Percentiles rank a stretch among this genome's conserved stretches.
These are phyloP conservation scores for Tetramorium bicarinatum DNA, from an alignment of 2,888 invertebrate genomes.

Conservation along the genomic window DNA sequence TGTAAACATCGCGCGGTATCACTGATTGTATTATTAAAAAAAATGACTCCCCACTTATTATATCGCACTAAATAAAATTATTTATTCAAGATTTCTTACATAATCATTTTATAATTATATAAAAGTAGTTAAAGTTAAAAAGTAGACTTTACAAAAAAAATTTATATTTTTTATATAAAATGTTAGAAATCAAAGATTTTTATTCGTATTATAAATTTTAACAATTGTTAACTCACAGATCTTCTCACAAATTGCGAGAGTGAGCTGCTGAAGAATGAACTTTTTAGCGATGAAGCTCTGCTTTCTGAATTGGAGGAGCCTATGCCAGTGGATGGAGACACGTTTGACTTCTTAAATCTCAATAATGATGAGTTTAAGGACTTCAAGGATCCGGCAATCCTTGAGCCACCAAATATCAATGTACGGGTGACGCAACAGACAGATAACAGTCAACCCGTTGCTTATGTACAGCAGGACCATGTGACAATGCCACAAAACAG, in stretches of 20 bases:
- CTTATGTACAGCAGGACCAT: constrained; percentile 65
- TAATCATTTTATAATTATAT: neutral
- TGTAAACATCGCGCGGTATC: neutral
- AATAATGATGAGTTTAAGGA: constrained; percentile 74
- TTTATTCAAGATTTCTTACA: neutral
- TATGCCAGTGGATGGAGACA: constrained; percentile 86
- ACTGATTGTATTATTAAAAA: neutral
- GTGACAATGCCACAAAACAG: constrained; percentile 61
- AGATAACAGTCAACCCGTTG: constrained; percentile 59
- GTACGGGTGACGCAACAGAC: constrained; percentile 66
- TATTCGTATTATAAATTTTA: neutral
- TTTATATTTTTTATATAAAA: neutral
- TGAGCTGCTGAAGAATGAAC: constrained; percentile 88
- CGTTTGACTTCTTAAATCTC: constrained; percentile 86
- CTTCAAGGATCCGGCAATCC: constrained; percentile 73
- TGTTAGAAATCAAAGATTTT: neutral
- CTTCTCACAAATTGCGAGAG: constrained; percentile 90
- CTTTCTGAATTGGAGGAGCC: constrained; percentile 87
- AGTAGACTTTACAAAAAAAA: neutral
- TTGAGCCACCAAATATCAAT: constrained; percentile 72
- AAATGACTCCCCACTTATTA: neutral
- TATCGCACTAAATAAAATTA: neutral
- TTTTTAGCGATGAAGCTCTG: constrained; percentile 87
- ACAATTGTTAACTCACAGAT: constrained; percentile 85
- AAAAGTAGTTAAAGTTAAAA: neutral